phyloP scores from a whole-genome alignment of 1,140 invertebrate genomes.

The Sycobia sp. region DNA sequence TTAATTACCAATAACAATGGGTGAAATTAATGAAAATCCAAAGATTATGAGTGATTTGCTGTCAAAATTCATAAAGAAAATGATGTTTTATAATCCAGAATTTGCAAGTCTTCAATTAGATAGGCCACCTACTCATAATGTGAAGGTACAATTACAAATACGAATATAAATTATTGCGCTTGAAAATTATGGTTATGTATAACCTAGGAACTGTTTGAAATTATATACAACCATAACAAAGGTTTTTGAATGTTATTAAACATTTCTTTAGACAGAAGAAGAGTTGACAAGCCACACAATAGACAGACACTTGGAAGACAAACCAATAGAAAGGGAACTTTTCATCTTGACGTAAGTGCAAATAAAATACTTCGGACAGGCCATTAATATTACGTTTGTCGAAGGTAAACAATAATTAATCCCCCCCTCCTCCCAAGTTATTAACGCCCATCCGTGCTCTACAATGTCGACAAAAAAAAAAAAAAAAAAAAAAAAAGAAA shows the following conservation, averaged over 20 bases:
- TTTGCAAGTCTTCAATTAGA: conserved; percentile 51
- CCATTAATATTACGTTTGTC: too few relatives aligned
- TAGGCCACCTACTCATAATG: conserved; percentile 36
- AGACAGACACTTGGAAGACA: conserved; percentile 44
- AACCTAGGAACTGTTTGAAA: too few relatives aligned
- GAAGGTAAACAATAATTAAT: too few relatives aligned
- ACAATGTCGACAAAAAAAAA: too few relatives aligned
- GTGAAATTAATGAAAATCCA: too few relatives aligned
- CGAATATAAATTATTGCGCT: background rate
- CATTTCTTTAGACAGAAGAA: conserved; percentile 44
- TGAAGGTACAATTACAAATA: conserved; percentile 20
- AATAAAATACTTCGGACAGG: background rate
- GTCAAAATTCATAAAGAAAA: conserved; percentile 9
- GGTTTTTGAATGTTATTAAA: background rate
- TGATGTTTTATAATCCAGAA: conserved; percentile 40
- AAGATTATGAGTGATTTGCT: background rate
- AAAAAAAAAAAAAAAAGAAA: too few relatives aligned
- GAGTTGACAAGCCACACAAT: conserved; percentile 47
- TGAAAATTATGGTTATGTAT: background rate
- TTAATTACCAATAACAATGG: too few relatives aligned
- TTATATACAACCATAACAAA: too few relatives aligned
- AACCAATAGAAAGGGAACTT: conserved; percentile 46
- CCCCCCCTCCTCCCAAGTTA: too few relatives aligned
- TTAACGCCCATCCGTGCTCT: too few relatives aligned
- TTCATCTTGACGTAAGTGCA: conserved; percentile 50